A percentile compares a stretch with the other conserved stretches of the same genome.
Conservation (phyloP, 2,797 vertebrate species). For the Sebastes hubbsi region DNA sequence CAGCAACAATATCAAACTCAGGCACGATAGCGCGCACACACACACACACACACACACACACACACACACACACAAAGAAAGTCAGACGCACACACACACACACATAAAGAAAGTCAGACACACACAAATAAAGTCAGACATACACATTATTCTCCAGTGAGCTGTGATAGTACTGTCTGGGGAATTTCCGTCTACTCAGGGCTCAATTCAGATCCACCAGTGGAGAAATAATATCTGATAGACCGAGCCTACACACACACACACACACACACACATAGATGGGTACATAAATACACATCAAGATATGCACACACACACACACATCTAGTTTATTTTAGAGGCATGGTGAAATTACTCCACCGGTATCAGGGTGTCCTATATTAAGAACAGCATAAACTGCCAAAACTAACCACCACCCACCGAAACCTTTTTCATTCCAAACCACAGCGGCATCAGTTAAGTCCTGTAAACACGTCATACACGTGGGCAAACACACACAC, state of each 20-base stretch:
- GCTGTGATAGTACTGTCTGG: slow-evolving; percentile 39
- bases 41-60: neutral
- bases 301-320: neutral
- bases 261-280: neutral
- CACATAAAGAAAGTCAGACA: neutral
- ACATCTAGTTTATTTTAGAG: slow-evolving; percentile 17
- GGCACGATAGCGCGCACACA: neutral
- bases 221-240: slow-evolving; percentile 28
- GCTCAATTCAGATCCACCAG: slow-evolving; percentile 20
- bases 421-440: slow-evolving; percentile 1
- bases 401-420: slow-evolving; percentile 24
- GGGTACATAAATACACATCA: neutral
- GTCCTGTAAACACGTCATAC: neutral
- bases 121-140: neutral
- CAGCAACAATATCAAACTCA: neutral
- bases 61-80: neutral
- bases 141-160: slow-evolving; percentile 11
- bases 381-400: slow-evolving; percentile 16
- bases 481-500: neutral
- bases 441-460: slow-evolving; percentile 11
- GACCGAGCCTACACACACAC: neutral
- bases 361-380: slow-evolving; percentile 22
- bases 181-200: slow-evolving; percentile 39
- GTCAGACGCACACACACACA: neutral
- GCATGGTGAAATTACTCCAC: neutral